Evolutionary conservation across 2,888 invertebrate genomes (phyloP).

Genomic region (Leptura quadrifasciata): DNA sequence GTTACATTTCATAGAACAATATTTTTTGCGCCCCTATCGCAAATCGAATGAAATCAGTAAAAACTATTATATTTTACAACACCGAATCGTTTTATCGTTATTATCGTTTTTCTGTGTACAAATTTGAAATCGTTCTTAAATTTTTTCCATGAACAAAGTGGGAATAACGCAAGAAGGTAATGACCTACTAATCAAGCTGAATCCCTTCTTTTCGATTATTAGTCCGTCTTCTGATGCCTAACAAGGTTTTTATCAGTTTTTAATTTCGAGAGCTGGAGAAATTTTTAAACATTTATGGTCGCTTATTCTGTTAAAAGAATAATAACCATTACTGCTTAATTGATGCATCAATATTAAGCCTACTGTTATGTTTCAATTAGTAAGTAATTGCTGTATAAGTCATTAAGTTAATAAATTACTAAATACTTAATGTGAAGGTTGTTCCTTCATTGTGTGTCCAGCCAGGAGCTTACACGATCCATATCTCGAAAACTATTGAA

Average conservation of each 20-base stretch:
- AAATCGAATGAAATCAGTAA: too few species aligned
- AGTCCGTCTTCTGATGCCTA: constrained; percentile 22
- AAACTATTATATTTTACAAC: too few species aligned
- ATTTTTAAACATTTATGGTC: constrained; percentile 32
- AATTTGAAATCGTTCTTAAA: neutral
- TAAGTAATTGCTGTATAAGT: constrained; percentile 8
- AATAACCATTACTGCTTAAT: constrained; percentile 23
- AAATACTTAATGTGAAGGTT: neutral
- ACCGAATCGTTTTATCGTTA: too few species aligned
- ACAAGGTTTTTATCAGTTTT: constrained; percentile 25
- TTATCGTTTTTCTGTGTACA: neutral
- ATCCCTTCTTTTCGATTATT: constrained; percentile 6
- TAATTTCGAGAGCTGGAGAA: constrained; percentile 15
- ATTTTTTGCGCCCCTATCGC: too few species aligned
- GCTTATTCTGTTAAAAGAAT: constrained; percentile 13
- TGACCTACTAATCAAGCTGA: constrained; percentile 26
- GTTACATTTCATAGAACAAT: too few species aligned
- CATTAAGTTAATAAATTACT: constrained; percentile 10
- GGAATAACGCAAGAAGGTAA: constrained; percentile 28
- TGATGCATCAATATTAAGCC: constrained; percentile 2
- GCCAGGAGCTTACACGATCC: too few species aligned
- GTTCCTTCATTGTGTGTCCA: too few species aligned
- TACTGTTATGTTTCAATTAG: constrained; percentile 3
- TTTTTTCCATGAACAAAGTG: constrained; percentile 8
- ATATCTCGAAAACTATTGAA: too few species aligned